These are phyloP conservation scores for Aphrocallistes beatrix DNA, from an alignment of 37 sponge, comb jelly and placozoan genomes.

Conservation along the genomic window DNA sequence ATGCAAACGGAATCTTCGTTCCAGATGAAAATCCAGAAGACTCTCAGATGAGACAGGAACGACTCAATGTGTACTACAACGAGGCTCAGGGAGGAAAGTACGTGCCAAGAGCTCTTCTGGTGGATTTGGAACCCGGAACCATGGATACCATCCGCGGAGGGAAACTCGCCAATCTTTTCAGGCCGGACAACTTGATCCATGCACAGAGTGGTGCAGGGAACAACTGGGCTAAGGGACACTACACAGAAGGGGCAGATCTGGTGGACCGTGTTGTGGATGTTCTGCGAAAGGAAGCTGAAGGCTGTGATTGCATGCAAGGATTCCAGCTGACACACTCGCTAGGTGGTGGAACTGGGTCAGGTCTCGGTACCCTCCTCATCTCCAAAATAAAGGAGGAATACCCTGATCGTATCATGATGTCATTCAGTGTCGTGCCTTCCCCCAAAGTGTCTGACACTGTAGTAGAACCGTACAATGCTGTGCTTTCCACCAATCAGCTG, in stretches of 20 bases:
- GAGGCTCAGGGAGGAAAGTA: constrained; percentile 36
- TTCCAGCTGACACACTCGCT: constrained; percentile 99
- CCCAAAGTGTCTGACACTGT: constrained; percentile 92
- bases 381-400: constrained; percentile 99
- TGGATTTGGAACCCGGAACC: constrained; percentile 38
- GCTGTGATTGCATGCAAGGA: constrained; percentile 60
- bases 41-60: constrained; percentile 21
- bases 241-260: constrained; percentile 12
- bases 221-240: constrained; percentile 7
- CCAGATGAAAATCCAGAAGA: background rate
- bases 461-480: constrained; percentile 63
- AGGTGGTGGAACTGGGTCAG: constrained; percentile 91
- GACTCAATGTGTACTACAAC: constrained; percentile 42
- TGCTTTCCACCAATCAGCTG: constrained; percentile 95
- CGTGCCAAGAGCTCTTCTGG: constrained; percentile 35
- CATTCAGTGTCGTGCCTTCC: constrained; percentile 93
- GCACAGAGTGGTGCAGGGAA: constrained; percentile 22
- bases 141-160: constrained; percentile 34
- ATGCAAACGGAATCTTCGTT: constrained; percentile 19
- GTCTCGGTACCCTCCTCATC: constrained; percentile 98
- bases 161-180: constrained; percentile 29
- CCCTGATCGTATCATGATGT: constrained; percentile 92
- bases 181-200: constrained; percentile 34
- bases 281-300: background rate
- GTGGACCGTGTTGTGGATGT: constrained; percentile 24